Base-by-base conservation (phyloP, 1,140 invertebrate genomes). In the Drosophila sp. region DNA sequence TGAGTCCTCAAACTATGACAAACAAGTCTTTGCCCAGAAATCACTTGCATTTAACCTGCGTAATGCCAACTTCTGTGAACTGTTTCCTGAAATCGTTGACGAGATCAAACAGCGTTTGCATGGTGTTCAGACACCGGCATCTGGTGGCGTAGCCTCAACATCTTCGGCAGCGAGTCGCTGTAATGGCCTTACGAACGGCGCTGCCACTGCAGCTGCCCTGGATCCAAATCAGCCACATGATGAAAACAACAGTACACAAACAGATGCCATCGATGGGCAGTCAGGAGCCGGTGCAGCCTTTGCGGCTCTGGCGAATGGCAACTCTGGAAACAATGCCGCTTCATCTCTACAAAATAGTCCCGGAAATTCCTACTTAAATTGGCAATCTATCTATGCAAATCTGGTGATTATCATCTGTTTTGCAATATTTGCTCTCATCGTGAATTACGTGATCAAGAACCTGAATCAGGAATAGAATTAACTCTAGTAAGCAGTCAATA, bases 31-130 rank as follows among this genome's bases (percentile, higher is more conserved):
- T 66, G 98, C 98, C 58, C 94, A 94, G 54, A 95, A 97, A 90
- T 98, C 98, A 80, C 93, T 98, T 72, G 95, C 97, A 91, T 98
- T 96, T 91, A 99, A 99, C 93, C 93, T 99, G 29, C 96, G 95
- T 86, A 96, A 99, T 92, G 96, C 96, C 91, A 95, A 96, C 81
- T 99, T 99, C 92, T 83, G 85, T 66, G 91, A 92, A 56, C 76
- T 92, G n/a, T 92, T 92, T 72, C 91, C 91, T 1, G 90, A 92
- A 11, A 84, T 92, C 33, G 83, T 89, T 44, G 72, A 73, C 0
- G 91, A 92, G 62, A 92, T 92, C 11, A 90, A 91, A 54, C 72
- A 69, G 27, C 70, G 77, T 7, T 63, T 91, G 38, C 78, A 85
- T 58, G 73, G 72, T n/a, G 76, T 76, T 0, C 76, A 82, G 50